phyloP scores from a whole-genome alignment of 2,797 vertebrate species.

The Nasua narica region DNA sequence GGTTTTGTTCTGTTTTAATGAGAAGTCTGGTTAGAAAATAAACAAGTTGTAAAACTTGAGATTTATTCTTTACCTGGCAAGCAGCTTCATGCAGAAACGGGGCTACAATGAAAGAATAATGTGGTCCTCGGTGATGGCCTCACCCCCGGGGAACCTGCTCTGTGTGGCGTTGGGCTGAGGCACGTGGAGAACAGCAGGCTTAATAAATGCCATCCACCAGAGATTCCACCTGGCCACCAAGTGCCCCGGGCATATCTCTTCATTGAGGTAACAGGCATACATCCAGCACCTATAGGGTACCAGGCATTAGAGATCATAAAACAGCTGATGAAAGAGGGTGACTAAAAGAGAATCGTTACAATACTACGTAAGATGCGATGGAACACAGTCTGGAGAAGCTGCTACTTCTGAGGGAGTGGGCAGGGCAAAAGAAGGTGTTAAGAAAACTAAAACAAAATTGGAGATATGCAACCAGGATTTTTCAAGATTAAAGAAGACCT shows the following conservation, averaged over 20 bases:
- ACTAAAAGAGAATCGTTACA: not conserved
- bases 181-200: not conserved
- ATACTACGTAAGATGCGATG: not conserved
- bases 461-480: not conserved
- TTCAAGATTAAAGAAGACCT: not conserved
- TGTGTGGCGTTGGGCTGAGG: not conserved
- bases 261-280: not conserved
- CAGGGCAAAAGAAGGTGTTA: not conserved
- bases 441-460: not conserved
- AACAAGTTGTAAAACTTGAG: slow-evolving; percentile 47
- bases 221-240: not conserved
- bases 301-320: not conserved
- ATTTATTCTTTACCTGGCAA: slow-evolving; percentile 31
- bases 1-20: not conserved
- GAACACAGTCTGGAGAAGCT: not conserved
- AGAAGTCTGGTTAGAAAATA: slow-evolving; percentile 6
- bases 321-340: not conserved
- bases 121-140: not conserved
- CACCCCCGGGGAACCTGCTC: not conserved
- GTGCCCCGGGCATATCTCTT: not conserved
- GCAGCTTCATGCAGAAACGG: not conserved
- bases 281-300: not conserved
- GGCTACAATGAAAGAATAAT: not conserved
- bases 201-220: not conserved
- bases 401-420: not conserved